Conservation (phyloP, 92 coral and sea anemone genomes). For the Zoanthus solanderi region DNA sequence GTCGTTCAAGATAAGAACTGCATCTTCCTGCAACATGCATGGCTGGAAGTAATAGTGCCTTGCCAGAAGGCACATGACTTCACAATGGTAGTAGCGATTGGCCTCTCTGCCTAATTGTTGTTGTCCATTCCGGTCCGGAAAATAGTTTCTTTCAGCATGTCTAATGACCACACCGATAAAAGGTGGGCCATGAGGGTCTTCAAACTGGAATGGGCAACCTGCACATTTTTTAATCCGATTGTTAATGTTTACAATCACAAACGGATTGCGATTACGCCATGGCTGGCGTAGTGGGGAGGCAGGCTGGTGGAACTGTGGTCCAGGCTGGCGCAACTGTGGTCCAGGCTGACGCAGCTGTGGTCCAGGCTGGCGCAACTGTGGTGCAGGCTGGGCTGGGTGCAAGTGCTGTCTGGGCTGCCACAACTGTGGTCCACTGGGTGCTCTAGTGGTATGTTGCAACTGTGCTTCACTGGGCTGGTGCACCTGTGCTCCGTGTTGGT, state of each 20-base stretch:
- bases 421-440: slow-evolving; percentile 35
- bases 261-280: slow-evolving; percentile 70
- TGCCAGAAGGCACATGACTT: slow-evolving; percentile 55
- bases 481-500: slow-evolving; percentile 36
- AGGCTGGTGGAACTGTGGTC: slow-evolving; percentile 23
- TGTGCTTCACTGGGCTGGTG: slow-evolving; percentile 37
- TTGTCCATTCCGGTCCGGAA: slow-evolving; percentile 56
- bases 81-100: slow-evolving; percentile 68
- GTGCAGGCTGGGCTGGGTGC: slow-evolving; percentile 25
- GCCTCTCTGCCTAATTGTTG: slow-evolving; percentile 58
- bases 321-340: slow-evolving; percentile 23
- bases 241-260: slow-evolving; percentile 55
- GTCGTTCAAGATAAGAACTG: slow-evolving; percentile 28
- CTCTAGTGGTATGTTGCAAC: slow-evolving; percentile 39
- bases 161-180: slow-evolving; percentile 61
- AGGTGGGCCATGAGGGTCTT: slow-evolving; percentile 66
- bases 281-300: slow-evolving; percentile 52
- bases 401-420: slow-evolving; percentile 24
- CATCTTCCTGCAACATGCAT: slow-evolving; percentile 39
- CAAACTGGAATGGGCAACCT: slow-evolving; percentile 61
- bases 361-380: slow-evolving; percentile 25
- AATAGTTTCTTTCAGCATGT: slow-evolving; percentile 63
- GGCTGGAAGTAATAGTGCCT: slow-evolving; percentile 68
- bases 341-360: slow-evolving; percentile 14
- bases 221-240: slow-evolving; percentile 67